phyloP scores from a whole-genome alignment of 2,113 vertebrate genomes.

The Saccopteryx bilineata region DNA sequence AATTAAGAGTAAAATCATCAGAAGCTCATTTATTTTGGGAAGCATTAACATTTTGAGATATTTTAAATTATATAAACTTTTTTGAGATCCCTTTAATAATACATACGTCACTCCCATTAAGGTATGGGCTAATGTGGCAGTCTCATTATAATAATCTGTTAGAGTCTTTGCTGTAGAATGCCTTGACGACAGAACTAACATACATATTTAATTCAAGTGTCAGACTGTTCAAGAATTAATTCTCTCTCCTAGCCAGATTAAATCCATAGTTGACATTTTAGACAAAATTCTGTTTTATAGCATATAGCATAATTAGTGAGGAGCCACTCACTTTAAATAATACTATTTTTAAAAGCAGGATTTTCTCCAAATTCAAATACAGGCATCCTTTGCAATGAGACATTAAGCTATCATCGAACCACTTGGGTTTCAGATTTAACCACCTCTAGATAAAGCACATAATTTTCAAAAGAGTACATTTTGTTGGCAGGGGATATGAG shows the following conservation, averaged over 20 bases:
- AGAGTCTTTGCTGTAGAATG: not conserved
- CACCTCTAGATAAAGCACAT: constrained; percentile 16
- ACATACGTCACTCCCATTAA: not conserved
- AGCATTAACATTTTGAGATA: constrained; percentile 19
- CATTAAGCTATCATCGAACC: constrained; percentile 52
- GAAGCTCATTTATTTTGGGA: constrained; percentile 13
- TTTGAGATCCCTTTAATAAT: not conserved
- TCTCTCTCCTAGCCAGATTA: not conserved
- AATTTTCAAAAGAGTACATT: constrained; percentile 57
- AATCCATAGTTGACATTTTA: not conserved
- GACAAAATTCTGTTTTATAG: not conserved
- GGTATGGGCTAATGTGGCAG: not conserved
- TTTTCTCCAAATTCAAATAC: constrained; percentile 52
- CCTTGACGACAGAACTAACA: not conserved
- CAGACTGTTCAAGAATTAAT: not conserved
- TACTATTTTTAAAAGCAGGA: constrained; percentile 10
- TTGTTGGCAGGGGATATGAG: constrained; percentile 36
- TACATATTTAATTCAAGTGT: not conserved
- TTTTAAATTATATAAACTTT: constrained; percentile 15
- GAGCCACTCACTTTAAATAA: constrained; percentile 19
- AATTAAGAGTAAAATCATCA: constrained; percentile 7
- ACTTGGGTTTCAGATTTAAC: constrained; percentile 45
- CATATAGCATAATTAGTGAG: constrained; percentile 14
- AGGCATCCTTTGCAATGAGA: constrained; percentile 23
- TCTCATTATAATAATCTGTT: not conserved